Evolutionary conservation across 2,113 vertebrate genomes (phyloP).

Genomic region (Chionomys nivalis): DNA sequence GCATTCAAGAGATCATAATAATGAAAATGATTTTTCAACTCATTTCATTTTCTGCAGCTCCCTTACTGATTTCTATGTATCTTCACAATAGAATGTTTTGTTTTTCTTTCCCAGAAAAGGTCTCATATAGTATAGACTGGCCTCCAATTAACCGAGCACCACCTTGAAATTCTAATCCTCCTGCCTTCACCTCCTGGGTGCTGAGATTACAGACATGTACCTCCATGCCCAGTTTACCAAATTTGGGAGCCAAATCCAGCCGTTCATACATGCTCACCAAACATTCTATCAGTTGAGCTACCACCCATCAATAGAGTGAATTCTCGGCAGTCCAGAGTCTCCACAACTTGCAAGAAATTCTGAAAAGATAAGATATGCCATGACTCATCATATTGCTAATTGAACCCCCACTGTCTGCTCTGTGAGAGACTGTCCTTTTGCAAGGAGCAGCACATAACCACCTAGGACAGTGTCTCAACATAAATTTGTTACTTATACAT

Average conservation of each 20-base stretch:
- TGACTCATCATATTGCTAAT: constrained; percentile 27
- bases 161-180: too few species aligned
- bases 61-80: constrained; percentile 32
- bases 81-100: constrained; percentile 32
- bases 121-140: neutral
- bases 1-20: neutral
- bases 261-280: neutral
- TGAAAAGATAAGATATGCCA: neutral
- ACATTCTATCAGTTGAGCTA: neutral
- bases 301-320: neutral
- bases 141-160: neutral
- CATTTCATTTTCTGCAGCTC: constrained; percentile 16
- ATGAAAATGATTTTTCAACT: constrained; percentile 56
- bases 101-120: neutral
- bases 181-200: neutral
- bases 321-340: neutral
- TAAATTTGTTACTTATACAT: neutral
- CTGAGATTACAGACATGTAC: neutral
- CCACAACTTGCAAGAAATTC: constrained; percentile 7
- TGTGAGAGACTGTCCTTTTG: constrained; percentile 2
- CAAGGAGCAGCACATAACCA: neutral
- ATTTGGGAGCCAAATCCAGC: neutral
- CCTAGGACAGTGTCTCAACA: too few species aligned
- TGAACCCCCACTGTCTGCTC: neutral
- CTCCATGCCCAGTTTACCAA: neutral